Evolutionary conservation across 2,113 vertebrate species (phyloP).

Genomic region (Antennarius striatus): DNA sequence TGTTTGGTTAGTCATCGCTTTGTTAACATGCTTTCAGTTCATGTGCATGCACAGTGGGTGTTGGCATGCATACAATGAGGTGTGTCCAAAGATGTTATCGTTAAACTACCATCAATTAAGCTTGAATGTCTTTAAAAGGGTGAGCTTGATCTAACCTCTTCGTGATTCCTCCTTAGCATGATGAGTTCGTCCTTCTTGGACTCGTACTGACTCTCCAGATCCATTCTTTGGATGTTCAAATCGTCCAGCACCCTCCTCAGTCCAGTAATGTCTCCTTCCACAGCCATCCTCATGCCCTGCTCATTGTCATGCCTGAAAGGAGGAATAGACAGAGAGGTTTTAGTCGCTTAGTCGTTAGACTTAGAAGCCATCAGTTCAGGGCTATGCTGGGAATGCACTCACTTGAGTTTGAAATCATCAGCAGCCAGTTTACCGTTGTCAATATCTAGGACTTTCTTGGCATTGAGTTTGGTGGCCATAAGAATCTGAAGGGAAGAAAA

Average conservation of each 20-base stretch:
- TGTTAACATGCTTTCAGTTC: not conserved
- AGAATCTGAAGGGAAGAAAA: constrained; percentile 67
- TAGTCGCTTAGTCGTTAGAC: not conserved
- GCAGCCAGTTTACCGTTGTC: constrained; percentile 88
- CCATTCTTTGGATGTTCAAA: constrained; percentile 63
- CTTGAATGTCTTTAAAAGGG: too few species aligned
- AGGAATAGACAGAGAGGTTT: constrained; percentile 12
- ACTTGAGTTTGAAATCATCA: constrained; percentile 91
- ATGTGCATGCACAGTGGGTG: constrained; percentile 12
- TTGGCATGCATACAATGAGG: constrained; percentile 2
- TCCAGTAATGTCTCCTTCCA: constrained; percentile 66
- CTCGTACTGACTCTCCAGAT: constrained; percentile 74
- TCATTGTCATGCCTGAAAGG: constrained; percentile 71
- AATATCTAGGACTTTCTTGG: constrained; percentile 79
- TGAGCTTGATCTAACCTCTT: constrained; percentile 67
- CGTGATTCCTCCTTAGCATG: constrained; percentile 73
- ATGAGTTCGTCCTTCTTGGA: constrained; percentile 71
- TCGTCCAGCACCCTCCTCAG: constrained; percentile 69
- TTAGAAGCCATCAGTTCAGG: not conserved
- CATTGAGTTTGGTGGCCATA: constrained; percentile 71
- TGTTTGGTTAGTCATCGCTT: constrained; percentile 2
- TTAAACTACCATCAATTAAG: not conserved
- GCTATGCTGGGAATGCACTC: constrained; percentile 47
- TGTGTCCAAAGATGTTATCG: constrained; percentile 4
- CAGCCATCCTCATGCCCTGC: constrained; percentile 59